These are phyloP conservation scores for Spinus olivaceus DNA, from an alignment of 2,797 vertebrate genomes.

Conservation along the genomic window DNA sequence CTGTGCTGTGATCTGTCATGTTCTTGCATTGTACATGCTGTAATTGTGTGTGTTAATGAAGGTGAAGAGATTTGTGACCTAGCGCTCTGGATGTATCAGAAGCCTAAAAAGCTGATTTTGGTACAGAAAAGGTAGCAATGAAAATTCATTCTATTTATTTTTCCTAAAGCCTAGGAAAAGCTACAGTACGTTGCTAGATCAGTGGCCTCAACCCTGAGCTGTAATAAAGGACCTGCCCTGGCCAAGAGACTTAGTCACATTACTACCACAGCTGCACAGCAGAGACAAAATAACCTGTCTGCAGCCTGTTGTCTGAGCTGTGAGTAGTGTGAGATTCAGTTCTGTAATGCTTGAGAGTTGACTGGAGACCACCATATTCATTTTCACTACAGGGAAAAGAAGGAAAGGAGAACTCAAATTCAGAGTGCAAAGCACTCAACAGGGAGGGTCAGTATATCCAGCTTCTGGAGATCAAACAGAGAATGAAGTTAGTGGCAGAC, in stretches of 20 bases:
- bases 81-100: constrained; percentile 46
- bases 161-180: constrained; percentile 56
- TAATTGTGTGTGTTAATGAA: constrained; percentile 26
- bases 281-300: background rate
- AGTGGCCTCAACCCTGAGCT: constrained; percentile 62
- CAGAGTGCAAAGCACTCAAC: background rate
- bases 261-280: constrained; percentile 23
- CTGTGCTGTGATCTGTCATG: constrained; percentile 62
- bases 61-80: constrained; percentile 30
- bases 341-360: constrained; percentile 10
- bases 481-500: background rate
- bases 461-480: background rate
- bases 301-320: background rate
- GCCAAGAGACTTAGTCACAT: constrained; percentile 36
- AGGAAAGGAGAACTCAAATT: background rate
- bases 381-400: constrained; percentile 24
- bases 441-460: background rate
- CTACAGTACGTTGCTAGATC: constrained; percentile 63
- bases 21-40: constrained; percentile 66
- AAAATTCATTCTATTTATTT: constrained; percentile 57
- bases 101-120: constrained; percentile 64
- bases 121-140: constrained; percentile 59
- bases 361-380: constrained; percentile 21
- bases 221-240: constrained; percentile 52
- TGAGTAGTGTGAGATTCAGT: background rate